phyloP scores from a whole-genome alignment of 2,888 invertebrate species.

The Argyra leucocephala region DNA sequence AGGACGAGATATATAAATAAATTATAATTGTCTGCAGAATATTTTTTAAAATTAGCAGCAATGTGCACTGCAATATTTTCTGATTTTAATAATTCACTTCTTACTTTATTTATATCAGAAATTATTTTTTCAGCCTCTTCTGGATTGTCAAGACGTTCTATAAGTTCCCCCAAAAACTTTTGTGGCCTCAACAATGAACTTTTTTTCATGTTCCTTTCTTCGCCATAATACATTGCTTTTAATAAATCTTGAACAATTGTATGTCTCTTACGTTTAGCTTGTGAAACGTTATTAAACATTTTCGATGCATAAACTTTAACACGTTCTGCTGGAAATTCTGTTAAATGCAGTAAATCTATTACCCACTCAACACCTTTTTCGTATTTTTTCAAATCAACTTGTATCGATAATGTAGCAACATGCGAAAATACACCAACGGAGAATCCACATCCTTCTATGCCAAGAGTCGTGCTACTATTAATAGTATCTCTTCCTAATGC shows the following conservation, averaged over 20 bases:
- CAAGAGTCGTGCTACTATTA: slow-evolving; percentile 52
- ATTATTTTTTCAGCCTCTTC: slow-evolving; percentile 46
- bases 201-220: slow-evolving; percentile 63
- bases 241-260: slow-evolving; percentile 56
- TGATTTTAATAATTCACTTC: slow-evolving; percentile 51
- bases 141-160: slow-evolving; percentile 50
- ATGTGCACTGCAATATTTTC: slow-evolving; percentile 61
- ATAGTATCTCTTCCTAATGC: slow-evolving; percentile 68
- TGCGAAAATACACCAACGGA: slow-evolving; percentile 64
- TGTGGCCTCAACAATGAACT: slow-evolving; percentile 66
- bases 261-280: slow-evolving; percentile 62
- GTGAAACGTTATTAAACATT: slow-evolving; percentile 70
- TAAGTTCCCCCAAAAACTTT: slow-evolving; percentile 59
- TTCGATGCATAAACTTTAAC: slow-evolving; percentile 69
- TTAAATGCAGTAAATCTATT: slow-evolving; percentile 61
- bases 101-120: slow-evolving; percentile 50
- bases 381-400: slow-evolving; percentile 65
- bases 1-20: slow-evolving; percentile 48
- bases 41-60: slow-evolving; percentile 52
- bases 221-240: slow-evolving; percentile 50
- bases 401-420: slow-evolving; percentile 52
- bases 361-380: slow-evolving; percentile 65
- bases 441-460: slow-evolving; percentile 52
- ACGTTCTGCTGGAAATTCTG: slow-evolving; percentile 62
- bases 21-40: slow-evolving; percentile 17